Percentiles rank a stretch among this genome's conserved stretches.
Evolutionary conservation across 2,113 vertebrate species (phyloP).

Genomic region (Martes martes): DNA sequence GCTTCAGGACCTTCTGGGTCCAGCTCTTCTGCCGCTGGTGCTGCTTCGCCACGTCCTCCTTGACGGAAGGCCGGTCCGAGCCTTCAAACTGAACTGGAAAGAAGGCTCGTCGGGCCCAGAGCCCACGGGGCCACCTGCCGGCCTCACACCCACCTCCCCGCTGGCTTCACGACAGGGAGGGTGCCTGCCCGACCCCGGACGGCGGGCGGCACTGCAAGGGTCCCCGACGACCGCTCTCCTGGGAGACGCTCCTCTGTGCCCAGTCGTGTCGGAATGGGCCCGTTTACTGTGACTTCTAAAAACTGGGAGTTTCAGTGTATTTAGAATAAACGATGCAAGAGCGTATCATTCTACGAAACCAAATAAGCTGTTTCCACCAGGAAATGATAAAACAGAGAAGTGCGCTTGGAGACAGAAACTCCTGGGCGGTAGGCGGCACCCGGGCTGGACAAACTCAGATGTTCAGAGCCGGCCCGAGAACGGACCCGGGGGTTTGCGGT

Average conservation of each 20-base stretch:
- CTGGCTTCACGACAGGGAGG: neutral
- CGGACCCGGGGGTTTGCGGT: neutral
- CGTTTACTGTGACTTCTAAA: neutral
- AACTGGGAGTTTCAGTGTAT: neutral
- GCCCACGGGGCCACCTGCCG: neutral
- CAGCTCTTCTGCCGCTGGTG: constrained; percentile 93
- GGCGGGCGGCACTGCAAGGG: neutral
- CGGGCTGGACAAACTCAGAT: too few species aligned
- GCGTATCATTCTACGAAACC: neutral
- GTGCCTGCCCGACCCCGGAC: neutral
- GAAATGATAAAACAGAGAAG: neutral
- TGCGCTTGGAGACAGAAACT: neutral
- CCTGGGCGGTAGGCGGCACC: neutral
- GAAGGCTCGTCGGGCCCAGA: constrained; percentile 23
- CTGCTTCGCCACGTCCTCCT: constrained; percentile 83
- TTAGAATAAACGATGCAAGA: neutral
- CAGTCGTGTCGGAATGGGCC: neutral
- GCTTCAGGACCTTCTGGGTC: constrained; percentile 90
- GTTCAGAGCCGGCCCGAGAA: fast-evolving
- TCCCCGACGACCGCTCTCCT: fast-evolving
- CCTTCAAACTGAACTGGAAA: constrained; percentile 93
- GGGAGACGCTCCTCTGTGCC: neutral
- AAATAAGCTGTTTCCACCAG: neutral
- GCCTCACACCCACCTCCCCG: neutral
- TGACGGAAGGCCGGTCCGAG: constrained; percentile 81